These are phyloP conservation scores for Biston betularia DNA, from an alignment of 2,888 invertebrate species.

Conservation along the genomic window DNA sequence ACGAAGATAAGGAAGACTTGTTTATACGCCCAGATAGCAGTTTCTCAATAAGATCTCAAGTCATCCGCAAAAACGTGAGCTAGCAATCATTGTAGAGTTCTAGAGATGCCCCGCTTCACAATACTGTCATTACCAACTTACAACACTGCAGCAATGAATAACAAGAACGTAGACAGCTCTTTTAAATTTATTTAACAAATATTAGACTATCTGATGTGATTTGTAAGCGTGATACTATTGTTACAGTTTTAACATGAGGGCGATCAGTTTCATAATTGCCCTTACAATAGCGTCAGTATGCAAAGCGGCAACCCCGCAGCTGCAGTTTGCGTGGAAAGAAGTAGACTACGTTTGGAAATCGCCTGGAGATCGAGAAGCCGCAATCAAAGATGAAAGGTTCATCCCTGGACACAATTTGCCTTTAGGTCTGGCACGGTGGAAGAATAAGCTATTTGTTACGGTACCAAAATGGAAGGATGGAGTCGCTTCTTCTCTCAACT, in stretches of 20 bases:
- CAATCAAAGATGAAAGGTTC: conserved; percentile 87
- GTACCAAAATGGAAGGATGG: conserved; percentile 90
- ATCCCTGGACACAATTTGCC: conserved; percentile 89
- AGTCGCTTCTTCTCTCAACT: conserved; percentile 90
- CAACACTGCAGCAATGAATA: conserved; percentile 57
- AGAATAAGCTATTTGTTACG: conserved; percentile 89
- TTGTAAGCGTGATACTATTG: conserved; percentile 38
- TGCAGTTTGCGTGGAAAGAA: conserved; percentile 90
- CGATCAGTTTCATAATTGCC: conserved; percentile 59
- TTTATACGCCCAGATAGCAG: conserved; percentile 65
- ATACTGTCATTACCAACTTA: conserved; percentile 77
- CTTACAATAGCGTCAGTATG: conserved; percentile 64
- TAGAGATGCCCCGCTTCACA: conserved; percentile 70
- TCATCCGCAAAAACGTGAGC: conserved; percentile 81
- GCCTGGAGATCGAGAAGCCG: conserved; percentile 85
- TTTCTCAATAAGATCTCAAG: conserved; percentile 78
- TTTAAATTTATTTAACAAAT: conserved; percentile 27
- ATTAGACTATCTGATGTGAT: conserved; percentile 24
- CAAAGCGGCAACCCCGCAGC: conserved; percentile 82
- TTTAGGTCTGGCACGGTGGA: conserved; percentile 90
- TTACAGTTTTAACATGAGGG: conserved; percentile 65
- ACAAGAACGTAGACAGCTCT: conserved; percentile 37
- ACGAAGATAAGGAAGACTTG: conserved; percentile 73
- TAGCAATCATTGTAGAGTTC: conserved; percentile 68
- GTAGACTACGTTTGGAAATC: conserved; percentile 89